Percentiles rank a stretch among this genome's conserved stretches.
Conservation (phyloP, 2,888 invertebrate species). For the Sabellastarte sp. region DNA sequence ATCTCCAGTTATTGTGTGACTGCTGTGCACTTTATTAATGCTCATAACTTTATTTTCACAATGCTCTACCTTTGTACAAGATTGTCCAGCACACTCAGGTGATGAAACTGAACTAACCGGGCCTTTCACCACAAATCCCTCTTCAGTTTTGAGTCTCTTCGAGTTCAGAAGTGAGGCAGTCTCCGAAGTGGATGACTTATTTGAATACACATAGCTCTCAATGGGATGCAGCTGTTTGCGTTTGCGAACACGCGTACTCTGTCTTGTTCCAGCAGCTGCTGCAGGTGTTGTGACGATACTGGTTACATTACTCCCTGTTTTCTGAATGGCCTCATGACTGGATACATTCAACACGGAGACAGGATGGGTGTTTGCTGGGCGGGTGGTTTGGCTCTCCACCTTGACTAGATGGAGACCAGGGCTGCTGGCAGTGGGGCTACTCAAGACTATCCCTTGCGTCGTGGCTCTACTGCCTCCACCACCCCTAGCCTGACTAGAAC, state of each 20-base stretch:
- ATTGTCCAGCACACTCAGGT: no score
- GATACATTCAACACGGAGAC: neutral
- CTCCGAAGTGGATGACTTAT: neutral
- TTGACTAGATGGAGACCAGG: neutral
- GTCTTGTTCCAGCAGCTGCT: constrained; percentile 21
- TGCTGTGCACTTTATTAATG: no score
- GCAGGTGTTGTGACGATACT: no score
- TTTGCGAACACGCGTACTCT: constrained; percentile 49
- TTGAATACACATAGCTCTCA: constrained; percentile 45
- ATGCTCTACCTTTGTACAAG: no score
- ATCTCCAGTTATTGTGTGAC: no score
- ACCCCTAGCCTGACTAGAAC: no score
- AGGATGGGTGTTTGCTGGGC: neutral
- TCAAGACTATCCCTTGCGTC: neutral
- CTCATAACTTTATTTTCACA: no score
- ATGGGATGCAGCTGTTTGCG: constrained; percentile 52
- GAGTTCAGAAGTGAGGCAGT: no score
- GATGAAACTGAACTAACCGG: no score
- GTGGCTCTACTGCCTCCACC: neutral
- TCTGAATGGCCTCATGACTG: neutral
- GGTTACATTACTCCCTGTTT: neutral
- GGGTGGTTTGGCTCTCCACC: neutral
- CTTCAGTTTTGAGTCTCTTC: no score
- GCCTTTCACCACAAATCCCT: no score
- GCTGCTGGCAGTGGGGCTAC: neutral